phyloP scores from a whole-genome alignment of 2,113 vertebrate species.

The Edolisoma coerulescens region DNA sequence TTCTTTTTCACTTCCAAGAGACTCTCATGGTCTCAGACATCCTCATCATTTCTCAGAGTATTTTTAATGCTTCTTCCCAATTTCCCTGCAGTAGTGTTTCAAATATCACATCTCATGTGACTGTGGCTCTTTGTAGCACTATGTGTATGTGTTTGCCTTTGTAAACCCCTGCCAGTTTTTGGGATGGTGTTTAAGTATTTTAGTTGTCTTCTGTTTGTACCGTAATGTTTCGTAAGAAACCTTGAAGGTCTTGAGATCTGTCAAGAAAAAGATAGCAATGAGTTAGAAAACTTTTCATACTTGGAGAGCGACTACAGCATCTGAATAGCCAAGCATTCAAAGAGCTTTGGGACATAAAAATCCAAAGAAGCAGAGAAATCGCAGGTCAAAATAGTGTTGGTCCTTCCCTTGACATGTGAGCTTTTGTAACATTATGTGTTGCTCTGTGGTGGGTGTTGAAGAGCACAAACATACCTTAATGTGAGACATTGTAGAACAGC shows the following conservation, averaged over 20 bases:
- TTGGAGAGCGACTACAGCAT: accelerated
- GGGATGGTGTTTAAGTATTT: neutral
- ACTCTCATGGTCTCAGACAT: neutral
- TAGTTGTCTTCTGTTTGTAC: neutral
- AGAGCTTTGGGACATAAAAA: neutral
- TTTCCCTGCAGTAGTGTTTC: neutral
- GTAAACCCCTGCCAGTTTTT: neutral
- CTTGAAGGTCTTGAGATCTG: neutral
- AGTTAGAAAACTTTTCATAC: neutral
- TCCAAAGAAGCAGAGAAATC: neutral
- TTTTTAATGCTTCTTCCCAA: neutral
- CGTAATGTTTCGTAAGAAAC: neutral
- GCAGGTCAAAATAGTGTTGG: neutral
- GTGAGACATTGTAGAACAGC: neutral
- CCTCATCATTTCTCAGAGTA: neutral
- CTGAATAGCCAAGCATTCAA: neutral
- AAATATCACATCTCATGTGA: neutral
- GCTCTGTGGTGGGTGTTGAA: neutral
- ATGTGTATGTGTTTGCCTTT: neutral
- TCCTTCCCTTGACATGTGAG: neutral
- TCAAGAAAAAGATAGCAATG: neutral
- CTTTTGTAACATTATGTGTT: neutral
- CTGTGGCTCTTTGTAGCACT: neutral
- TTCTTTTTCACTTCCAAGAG: neutral
- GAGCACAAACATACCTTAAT: accelerated